Percentiles rank a stretch among this genome's conserved stretches.
Evolutionary conservation across 2,113 vertebrate genomes (phyloP).

Genomic region (Amblyopsis rosae): DNA sequence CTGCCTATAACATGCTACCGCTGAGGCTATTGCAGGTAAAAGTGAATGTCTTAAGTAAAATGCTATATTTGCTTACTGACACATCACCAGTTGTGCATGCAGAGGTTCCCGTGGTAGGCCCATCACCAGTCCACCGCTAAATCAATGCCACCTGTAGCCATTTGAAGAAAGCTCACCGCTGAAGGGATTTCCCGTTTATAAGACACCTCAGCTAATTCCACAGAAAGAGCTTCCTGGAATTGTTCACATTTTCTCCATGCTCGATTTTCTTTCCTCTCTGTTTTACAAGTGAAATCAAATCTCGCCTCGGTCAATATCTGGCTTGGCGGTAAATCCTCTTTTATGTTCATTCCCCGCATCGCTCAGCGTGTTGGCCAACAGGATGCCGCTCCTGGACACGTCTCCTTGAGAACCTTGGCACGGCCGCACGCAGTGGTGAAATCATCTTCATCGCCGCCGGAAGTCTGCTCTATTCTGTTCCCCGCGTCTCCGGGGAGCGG

Average conservation of each 20-base stretch:
- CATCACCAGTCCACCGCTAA: too few species aligned
- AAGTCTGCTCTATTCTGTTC: slow-evolving; percentile 7
- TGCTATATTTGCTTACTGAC: too few species aligned
- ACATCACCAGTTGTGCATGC: neutral
- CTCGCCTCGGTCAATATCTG: too few species aligned
- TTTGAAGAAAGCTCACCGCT: slow-evolving; percentile 1
- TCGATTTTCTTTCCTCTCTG: too few species aligned
- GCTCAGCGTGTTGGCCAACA: slow-evolving; percentile 41
- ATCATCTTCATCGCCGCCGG: neutral
- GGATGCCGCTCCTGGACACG: slow-evolving; percentile 36
- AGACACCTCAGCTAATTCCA: slow-evolving; percentile 39
- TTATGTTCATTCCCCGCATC: slow-evolving; percentile 52
- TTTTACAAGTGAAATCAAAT: too few species aligned
- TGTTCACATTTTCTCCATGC: slow-evolving; percentile 17
- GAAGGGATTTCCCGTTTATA: slow-evolving; percentile 32
- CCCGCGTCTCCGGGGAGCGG: slow-evolving; percentile 22
- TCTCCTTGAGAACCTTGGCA: slow-evolving; percentile 46
- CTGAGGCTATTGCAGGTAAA: too few species aligned
- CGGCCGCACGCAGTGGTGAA: too few species aligned
- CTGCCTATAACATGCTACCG: too few species aligned
- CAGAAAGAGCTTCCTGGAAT: slow-evolving; percentile 50
- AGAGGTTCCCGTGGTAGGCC: too few species aligned
- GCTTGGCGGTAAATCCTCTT: slow-evolving; percentile 30
- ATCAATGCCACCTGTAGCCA: neutral
- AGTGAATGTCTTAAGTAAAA: too few species aligned